phyloP scores from a whole-genome alignment of 2,113 vertebrate genomes.

The Labeo rohita region DNA sequence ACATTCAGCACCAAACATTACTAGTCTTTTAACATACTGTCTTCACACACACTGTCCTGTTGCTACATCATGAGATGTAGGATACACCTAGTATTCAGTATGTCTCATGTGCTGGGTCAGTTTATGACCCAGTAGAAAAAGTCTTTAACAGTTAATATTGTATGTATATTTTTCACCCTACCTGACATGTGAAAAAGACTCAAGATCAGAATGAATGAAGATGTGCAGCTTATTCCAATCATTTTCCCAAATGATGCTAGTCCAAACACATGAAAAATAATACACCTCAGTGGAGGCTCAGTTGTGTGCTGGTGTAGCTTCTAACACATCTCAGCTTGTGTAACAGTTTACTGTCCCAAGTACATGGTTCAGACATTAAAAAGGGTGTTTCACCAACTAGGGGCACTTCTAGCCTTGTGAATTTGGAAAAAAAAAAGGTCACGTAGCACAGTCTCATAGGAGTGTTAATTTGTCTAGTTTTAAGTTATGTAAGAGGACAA shows the following conservation, averaged over 20 bases:
- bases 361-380: background rate
- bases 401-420: too few relatives aligned
- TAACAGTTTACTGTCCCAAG: background rate
- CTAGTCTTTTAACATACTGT: background rate
- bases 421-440: too few relatives aligned
- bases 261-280: background rate
- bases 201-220: constrained; percentile 40
- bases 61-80: background rate
- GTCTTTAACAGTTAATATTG: background rate
- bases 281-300: background rate
- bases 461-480: too few relatives aligned
- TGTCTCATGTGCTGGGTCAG: too few relatives aligned
- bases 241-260: background rate
- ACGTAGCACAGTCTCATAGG: too few relatives aligned
- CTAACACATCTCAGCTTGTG: background rate
- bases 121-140: too few relatives aligned
- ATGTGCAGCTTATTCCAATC: background rate
- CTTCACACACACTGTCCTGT: too few relatives aligned
- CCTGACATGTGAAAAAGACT: constrained; percentile 23
- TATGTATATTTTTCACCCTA: background rate
- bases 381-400: too few relatives aligned
- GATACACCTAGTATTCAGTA: background rate
- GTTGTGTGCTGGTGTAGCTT: background rate
- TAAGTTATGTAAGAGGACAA: too few relatives aligned
- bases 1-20: background rate